Evolutionary conservation across 2,113 vertebrate species (phyloP).

Genomic region (Piaya cayana): DNA sequence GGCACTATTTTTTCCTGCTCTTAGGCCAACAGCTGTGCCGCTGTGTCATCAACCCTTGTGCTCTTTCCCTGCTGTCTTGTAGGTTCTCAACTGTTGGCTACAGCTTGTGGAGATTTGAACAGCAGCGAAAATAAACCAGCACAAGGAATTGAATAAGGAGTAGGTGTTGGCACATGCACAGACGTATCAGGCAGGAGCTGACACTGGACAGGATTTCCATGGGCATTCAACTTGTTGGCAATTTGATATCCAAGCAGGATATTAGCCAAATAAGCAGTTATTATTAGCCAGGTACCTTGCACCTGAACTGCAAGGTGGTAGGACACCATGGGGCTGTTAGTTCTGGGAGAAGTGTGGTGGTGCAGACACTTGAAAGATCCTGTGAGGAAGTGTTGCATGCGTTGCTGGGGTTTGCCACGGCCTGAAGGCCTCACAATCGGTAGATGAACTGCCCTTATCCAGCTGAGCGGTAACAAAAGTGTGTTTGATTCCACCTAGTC

Average conservation of each 20-base stretch:
- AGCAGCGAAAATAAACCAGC: neutral
- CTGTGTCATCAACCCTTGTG: neutral
- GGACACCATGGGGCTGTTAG: neutral
- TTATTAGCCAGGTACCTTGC: neutral
- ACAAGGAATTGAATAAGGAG: neutral
- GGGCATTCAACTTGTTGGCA: neutral
- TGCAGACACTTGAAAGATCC: neutral
- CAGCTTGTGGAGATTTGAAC: neutral
- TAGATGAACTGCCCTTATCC: neutral
- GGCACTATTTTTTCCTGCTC: neutral
- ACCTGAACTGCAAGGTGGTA: neutral
- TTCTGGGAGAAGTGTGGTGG: neutral
- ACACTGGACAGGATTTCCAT: neutral
- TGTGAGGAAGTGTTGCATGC: neutral
- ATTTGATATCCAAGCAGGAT: neutral
- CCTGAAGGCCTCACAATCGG: neutral
- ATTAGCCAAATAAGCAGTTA: neutral
- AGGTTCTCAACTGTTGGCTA: neutral
- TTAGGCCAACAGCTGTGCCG: fast-evolving
- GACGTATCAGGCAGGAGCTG: fast-evolving
- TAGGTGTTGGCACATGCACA: neutral
- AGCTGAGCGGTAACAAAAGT: neutral
- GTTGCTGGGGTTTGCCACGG: neutral
- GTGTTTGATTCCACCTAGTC: neutral
- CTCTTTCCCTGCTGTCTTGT: neutral